Evolutionary conservation across 1,140 invertebrate genomes (phyloP).

Genomic region (Trichoplusia ni): DNA sequence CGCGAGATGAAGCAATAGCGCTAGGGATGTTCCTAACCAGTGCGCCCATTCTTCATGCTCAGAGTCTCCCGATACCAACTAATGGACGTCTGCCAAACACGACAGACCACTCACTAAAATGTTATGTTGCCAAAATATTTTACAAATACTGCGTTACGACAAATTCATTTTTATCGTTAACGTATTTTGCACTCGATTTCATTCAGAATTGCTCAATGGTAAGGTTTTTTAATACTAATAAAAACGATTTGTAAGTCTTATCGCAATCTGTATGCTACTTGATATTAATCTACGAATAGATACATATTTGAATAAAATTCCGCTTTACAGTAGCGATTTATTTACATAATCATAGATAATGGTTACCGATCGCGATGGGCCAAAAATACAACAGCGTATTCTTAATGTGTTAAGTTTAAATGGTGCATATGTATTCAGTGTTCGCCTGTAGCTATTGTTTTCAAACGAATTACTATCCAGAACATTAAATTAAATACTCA

Average conservation of each 20-base stretch:
- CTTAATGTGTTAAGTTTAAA: constrained; percentile 8
- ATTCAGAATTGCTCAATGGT: not conserved
- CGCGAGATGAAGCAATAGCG: not conserved
- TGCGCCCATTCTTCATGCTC: constrained; percentile 20
- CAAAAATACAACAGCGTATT: constrained; percentile 9
- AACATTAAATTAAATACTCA: constrained; percentile 74
- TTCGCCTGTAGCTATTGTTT: constrained; percentile 63
- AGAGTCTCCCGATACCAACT: constrained; percentile 11
- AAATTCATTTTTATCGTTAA: not conserved
- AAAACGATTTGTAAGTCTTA: constrained; percentile 14
- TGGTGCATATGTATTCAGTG: constrained; percentile 51
- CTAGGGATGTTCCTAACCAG: not conserved
- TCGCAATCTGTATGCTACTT: not conserved
- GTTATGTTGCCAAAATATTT: constrained; percentile 20
- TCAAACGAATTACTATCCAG: constrained; percentile 70
- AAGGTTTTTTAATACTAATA: not conserved
- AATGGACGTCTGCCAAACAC: constrained; percentile 33
- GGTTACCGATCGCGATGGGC: not conserved
- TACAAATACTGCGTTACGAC: not conserved
- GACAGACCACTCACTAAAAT: not conserved
- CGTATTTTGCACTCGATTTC: not conserved
- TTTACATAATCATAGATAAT: constrained; percentile 7
- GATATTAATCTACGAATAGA: constrained; percentile 2
- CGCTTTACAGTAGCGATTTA: not conserved
- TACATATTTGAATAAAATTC: constrained; percentile 7